Conservation (phyloP, 2,888 invertebrate genomes). For the Sthenelais limicola region DNA sequence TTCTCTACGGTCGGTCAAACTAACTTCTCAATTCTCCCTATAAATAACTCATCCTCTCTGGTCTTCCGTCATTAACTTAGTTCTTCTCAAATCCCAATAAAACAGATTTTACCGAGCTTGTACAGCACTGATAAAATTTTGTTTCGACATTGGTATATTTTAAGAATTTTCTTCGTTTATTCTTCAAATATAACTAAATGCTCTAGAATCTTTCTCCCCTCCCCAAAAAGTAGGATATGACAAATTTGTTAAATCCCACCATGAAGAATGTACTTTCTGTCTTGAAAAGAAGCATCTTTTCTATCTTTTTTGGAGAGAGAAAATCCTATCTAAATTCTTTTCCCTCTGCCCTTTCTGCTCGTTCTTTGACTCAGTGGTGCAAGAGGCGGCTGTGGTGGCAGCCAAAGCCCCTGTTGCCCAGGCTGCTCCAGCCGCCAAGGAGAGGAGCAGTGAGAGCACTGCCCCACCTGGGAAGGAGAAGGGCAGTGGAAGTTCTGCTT, state of each 20-base stretch:
- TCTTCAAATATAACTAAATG: not conserved
- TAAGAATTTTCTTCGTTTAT: not conserved
- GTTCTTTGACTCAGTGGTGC: not conserved
- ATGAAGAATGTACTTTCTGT: too few species aligned
- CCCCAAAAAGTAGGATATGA: too few species aligned
- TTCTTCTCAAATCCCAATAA: too few species aligned
- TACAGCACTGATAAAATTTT: not conserved
- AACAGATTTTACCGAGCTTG: too few species aligned
- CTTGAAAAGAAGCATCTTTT: too few species aligned
- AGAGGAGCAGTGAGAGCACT: not conserved
- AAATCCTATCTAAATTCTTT: slow-evolving; percentile 5
- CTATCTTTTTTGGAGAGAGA: too few species aligned
- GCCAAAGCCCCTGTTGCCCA: not conserved
- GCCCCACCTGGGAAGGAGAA: not conserved
- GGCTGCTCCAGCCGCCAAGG: not conserved
- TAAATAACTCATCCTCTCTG: too few species aligned
- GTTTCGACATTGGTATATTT: not conserved
- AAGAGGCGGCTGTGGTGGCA: slow-evolving; percentile 5
- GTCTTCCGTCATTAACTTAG: too few species aligned
- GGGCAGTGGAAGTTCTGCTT: not conserved
- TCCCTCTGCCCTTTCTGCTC: not conserved
- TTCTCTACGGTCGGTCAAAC: too few species aligned
- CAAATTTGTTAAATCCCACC: too few species aligned
- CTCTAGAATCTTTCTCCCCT: too few species aligned
- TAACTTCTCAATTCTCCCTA: too few species aligned